Base-by-base conservation (phyloP, 1,140 invertebrate species). In the Cephus cinctus region DNA sequence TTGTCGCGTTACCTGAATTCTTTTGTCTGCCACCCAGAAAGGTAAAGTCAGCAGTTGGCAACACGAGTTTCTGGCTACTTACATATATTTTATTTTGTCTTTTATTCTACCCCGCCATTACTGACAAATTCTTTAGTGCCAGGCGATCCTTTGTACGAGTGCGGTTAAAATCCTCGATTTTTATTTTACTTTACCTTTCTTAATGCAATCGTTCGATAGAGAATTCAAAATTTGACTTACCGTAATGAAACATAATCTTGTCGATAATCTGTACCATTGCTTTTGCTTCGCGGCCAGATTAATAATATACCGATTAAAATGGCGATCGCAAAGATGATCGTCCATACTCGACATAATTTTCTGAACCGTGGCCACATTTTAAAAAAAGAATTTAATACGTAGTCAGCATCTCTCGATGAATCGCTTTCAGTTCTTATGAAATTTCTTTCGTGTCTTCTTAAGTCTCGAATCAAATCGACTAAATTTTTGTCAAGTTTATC, bases 241-340 rank as follows among this genome's bases (percentile, higher is more conserved):
- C 61, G 59, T n/a, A 69, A 50, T 4, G 61, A 57, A 15, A 59
- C 40, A 27, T 63, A 67, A 51, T 69, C 63, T 2, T 60, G 43
- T 21, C 50, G 52, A 21, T 18, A 51, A 31, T 59, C 38, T n/a
- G 48, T 44, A 12, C 32, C 22, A 6, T 58, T 61, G n/a, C 43
- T 47, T 11, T 41, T 54, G 15, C 54, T 66, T 31, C 38, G 47
- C 5, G 59, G 56, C 69, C 69, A 74, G 44, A 70, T 49, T 1
- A 72, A 38, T 35, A 70, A 52, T 44, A 69, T 43, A 15, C 63
- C 57, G 23, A 52, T 49, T 6, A 63, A 3, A 3, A 61, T 2
- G 3, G 32, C 19, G 4, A 61, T 42, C 2, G 47, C 23, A 15
- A 73, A 47, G 12, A 49, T 2, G n/a, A 67, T 34, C 12, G 40